Evolutionary conservation across 2,888 invertebrate genomes (phyloP), one percentile per base, ranked within the genome.

Genomic region (Eupelmus urozonus): DNA sequence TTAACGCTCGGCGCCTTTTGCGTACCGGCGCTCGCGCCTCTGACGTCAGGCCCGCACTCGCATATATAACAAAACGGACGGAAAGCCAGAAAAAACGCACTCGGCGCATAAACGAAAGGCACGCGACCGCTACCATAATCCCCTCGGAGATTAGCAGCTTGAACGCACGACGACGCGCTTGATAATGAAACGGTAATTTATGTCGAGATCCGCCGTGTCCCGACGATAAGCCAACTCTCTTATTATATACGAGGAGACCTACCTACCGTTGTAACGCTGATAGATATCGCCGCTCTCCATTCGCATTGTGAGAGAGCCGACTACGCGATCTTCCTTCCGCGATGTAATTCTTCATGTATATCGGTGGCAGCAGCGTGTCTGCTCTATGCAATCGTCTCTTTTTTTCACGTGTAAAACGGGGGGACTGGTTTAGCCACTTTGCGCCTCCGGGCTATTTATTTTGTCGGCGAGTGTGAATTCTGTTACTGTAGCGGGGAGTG

Each of bases 151-250:
- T n/a, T n/a, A n/a, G n/a, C n/a, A n/a, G n/a, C n/a, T n/a, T n/a
- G n/a, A n/a, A n/a, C n/a, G n/a, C n/a, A n/a, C n/a, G n/a, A n/a
- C n/a, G n/a, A n/a, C n/a, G n/a, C n/a, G 45, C 20, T 57, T 69
- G 79, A 79, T 79, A 79, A 79, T 69, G 79, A 72, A 76, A 79
- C 76, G 72, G 76, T 76, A 76, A 79, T 79, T 79, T 79, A 79
- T 79, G 79, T 66, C 49, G 63, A 51, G 70, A 42, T 42, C 63
- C 25, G 60, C 49, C 70, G 49, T 65, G 72, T 60, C 76, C 25
- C 67, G 49, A n/a, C 72, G 79, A 79, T 79, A 79, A 79, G 72
- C 57, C 63, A 40, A n/a, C n/a, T n/a, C n/a, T n/a, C n/a, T n/a
- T n/a, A n/a, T n/a, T n/a, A n/a, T n/a, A 4, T 34, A 4, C 23